These are phyloP conservation scores for Gastrophryne carolinensis DNA, from an alignment of 2,797 vertebrate genomes.

Conservation along the genomic window DNA sequence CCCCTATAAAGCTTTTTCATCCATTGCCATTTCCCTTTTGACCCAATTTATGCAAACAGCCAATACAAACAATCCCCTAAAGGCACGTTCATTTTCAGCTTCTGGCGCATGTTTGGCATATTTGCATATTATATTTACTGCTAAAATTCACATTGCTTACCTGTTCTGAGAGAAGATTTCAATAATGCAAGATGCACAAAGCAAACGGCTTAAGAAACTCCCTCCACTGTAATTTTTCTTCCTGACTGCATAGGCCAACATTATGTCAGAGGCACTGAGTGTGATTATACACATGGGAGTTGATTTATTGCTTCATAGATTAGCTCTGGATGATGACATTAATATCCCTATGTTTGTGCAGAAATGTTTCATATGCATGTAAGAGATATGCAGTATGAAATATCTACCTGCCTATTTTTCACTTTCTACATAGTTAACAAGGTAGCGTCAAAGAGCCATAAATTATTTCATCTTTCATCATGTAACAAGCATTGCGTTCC, in stretches of 20 bases:
- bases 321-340: conserved; percentile 6
- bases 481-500: too few relatives aligned
- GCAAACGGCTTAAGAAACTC: conserved; percentile 30
- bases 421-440: too few relatives aligned
- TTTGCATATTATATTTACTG: conserved; percentile 1
- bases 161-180: conserved; percentile 36
- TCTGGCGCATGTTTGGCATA: conserved; percentile 2
- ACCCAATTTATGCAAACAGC: conserved; percentile 15
- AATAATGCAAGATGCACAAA: conserved; percentile 41
- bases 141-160: conserved; percentile 29
- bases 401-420: too few relatives aligned
- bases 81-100: not conserved
- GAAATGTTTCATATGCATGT: not conserved
- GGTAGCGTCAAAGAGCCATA: too few relatives aligned
- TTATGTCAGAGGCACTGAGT: conserved; percentile 29
- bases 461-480: too few relatives aligned
- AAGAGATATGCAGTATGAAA: too few relatives aligned
- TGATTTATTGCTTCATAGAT: conserved; percentile 31
- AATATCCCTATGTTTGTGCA: conserved; percentile 14
- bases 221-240: conserved; percentile 35
- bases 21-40: conserved; percentile 8
- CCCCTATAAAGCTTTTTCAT: not conserved
- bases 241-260: conserved; percentile 36
- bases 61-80: not conserved
- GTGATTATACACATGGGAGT: conserved; percentile 37